These are phyloP conservation scores for Embiotoca jacksoni DNA, from an alignment of 2,113 vertebrate species.

Conservation along the genomic window DNA sequence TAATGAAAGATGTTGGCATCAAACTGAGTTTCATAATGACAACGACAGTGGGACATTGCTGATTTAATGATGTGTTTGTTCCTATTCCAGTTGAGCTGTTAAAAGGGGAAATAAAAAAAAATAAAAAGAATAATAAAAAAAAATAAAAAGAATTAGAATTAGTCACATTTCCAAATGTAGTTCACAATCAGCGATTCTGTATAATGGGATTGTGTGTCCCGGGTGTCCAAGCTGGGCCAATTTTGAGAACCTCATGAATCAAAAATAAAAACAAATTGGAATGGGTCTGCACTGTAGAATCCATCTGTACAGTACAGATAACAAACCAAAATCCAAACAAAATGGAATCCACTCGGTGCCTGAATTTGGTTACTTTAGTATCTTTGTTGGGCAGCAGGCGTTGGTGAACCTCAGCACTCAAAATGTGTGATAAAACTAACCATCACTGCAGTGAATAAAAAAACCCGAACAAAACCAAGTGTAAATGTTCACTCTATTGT, in stretches of 20 bases:
- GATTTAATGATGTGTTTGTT: constrained; percentile 69
- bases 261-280: constrained; percentile 48
- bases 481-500: not conserved
- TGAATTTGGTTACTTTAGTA: constrained; percentile 57
- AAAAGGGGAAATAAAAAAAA: constrained; percentile 10
- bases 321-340: constrained; percentile 65
- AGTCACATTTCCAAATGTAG: constrained; percentile 52
- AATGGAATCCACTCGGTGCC: constrained; percentile 42
- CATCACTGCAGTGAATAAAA: constrained; percentile 10
- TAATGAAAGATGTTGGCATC: constrained; percentile 57
- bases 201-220: constrained; percentile 55
- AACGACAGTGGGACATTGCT: constrained; percentile 46
- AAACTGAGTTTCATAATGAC: constrained; percentile 52
- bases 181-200: constrained; percentile 46
- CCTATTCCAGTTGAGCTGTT: constrained; percentile 41
- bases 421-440: constrained; percentile 27
- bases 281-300: constrained; percentile 51
- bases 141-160: constrained; percentile 1
- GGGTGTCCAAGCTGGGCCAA: constrained; percentile 45
- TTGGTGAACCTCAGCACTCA: constrained; percentile 33
- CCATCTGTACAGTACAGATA: constrained; percentile 71
- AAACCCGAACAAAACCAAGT: not conserved
- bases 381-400: constrained; percentile 50
- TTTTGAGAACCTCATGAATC: constrained; percentile 48
- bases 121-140: not conserved